Conservation (phyloP, 2,888 invertebrate species). For the Chirona hameri region DNA sequence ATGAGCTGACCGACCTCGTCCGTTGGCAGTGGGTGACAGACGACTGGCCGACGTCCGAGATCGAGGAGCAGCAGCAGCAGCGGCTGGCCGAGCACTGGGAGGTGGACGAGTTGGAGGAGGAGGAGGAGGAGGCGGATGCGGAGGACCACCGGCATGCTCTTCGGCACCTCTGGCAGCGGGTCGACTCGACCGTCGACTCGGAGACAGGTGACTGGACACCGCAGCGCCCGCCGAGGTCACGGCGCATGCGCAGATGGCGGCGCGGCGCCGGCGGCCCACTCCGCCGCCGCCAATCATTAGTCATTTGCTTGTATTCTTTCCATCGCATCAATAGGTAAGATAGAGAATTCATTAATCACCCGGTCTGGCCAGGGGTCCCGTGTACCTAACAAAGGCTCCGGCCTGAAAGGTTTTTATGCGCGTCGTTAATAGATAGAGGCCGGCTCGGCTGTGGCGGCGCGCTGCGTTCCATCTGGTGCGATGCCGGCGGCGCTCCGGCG, state of each 20-base stretch:
- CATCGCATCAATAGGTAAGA: slow-evolving; percentile 29
- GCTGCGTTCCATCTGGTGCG: neutral
- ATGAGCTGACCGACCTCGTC: no score
- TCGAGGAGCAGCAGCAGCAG: slow-evolving; percentile 45
- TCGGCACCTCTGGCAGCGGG: slow-evolving; percentile 69
- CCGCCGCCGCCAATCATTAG: slow-evolving; percentile 23
- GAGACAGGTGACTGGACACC: slow-evolving; percentile 69
- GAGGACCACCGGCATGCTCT: slow-evolving; percentile 44
- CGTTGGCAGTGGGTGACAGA: no score
- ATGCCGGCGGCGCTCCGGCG: neutral
- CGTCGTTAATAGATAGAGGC: slow-evolving; percentile 8
- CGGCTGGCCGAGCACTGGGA: neutral
- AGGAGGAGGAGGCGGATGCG: neutral
- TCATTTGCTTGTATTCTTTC: slow-evolving; percentile 27
- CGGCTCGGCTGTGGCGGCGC: neutral
- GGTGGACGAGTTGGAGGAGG: neutral
- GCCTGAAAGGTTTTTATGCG: slow-evolving; percentile 26
- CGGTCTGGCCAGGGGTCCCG: slow-evolving; percentile 3
- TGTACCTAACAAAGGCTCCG: slow-evolving; percentile 25
- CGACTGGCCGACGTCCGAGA: slow-evolving; percentile 34
- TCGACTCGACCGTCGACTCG: slow-evolving; percentile 67
- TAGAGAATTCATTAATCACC: slow-evolving; percentile 26
- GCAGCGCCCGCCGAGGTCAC: neutral
- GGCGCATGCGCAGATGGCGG: neutral
- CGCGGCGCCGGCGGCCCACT: neutral